Conservation (phyloP, 2,888 invertebrate genomes). For the Spodoptera exigua region DNA sequence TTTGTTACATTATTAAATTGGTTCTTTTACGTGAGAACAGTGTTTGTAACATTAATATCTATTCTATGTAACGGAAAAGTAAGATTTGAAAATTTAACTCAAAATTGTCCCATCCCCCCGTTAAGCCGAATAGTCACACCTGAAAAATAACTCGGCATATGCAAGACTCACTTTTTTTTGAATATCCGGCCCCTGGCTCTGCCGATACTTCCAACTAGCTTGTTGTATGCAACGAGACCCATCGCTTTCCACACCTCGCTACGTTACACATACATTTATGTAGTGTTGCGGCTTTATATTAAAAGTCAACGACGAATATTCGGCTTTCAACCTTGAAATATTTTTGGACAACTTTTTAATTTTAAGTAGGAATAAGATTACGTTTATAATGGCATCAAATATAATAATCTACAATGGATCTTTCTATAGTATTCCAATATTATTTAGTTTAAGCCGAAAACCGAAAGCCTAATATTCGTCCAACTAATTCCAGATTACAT, state of each 20-base stretch:
- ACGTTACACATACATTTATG: conserved; percentile 47
- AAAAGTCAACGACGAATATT: conserved; percentile 17
- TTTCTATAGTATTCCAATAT: no score
- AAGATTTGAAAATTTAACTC: background rate
- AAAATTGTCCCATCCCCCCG: background rate
- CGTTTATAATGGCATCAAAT: no score
- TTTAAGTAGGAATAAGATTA: no score
- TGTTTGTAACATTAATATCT: no score
- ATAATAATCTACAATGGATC: no score
- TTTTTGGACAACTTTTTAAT: background rate
- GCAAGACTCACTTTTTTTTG: conserved; percentile 83
- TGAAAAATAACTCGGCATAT: conserved; percentile 9
- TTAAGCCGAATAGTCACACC: conserved; percentile 39
- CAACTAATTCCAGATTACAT: conserved; percentile 10
- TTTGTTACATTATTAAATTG: no score
- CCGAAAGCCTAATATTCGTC: conserved; percentile 28
- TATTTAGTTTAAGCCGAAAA: no score
- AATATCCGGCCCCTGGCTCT: conserved; percentile 84
- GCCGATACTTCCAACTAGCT: conserved; percentile 79
- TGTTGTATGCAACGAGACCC: conserved; percentile 77
- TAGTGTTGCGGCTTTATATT: conserved; percentile 19
- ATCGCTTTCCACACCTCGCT: conserved; percentile 71
- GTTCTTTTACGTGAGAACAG: no score
- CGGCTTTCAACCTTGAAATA: conserved; percentile 1
- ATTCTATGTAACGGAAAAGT: no score